Conservation (phyloP, 53 echinoderm and acorn worm species). For the Luidia sarsii region DNA sequence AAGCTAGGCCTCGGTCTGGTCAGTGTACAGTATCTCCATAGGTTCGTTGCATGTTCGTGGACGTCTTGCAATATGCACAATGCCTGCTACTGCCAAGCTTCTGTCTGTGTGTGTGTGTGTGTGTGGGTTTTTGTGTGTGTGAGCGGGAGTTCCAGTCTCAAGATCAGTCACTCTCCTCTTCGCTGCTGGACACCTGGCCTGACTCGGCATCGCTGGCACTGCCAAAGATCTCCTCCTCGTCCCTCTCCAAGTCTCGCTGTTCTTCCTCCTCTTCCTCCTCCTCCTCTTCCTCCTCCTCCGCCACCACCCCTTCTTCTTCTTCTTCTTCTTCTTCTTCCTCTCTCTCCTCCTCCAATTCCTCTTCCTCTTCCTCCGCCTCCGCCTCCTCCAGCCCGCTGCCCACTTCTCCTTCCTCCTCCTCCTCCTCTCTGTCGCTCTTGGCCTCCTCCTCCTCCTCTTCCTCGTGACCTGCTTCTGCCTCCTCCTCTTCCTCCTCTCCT, state of each 20-base stretch:
- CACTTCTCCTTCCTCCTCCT: conserved; percentile 61
- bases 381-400: conserved; percentile 33
- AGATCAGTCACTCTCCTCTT: conserved; percentile 46
- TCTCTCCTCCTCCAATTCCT: conserved; percentile 30
- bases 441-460: conserved; percentile 51
- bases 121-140: no score
- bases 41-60: no score
- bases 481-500: conserved; percentile 58
- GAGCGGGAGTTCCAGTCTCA: no score
- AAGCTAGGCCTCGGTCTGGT: no score
- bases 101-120: background rate
- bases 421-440: conserved; percentile 47
- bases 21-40: no score
- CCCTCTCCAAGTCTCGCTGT: conserved; percentile 56
- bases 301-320: conserved; percentile 55
- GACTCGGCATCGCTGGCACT: conserved; percentile 59
- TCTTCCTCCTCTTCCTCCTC: conserved; percentile 66
- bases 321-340: conserved; percentile 57
- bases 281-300: conserved; percentile 37
- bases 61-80: no score
- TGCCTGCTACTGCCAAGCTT: background rate
- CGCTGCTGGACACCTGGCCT: conserved; percentile 36
- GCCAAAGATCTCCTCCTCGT: conserved; percentile 90
- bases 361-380: conserved; percentile 17
- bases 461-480: conserved; percentile 42